These are phyloP conservation scores for Eospalax fontanierii DNA, from an alignment of 2,797 vertebrate species.

Conservation along the genomic window DNA sequence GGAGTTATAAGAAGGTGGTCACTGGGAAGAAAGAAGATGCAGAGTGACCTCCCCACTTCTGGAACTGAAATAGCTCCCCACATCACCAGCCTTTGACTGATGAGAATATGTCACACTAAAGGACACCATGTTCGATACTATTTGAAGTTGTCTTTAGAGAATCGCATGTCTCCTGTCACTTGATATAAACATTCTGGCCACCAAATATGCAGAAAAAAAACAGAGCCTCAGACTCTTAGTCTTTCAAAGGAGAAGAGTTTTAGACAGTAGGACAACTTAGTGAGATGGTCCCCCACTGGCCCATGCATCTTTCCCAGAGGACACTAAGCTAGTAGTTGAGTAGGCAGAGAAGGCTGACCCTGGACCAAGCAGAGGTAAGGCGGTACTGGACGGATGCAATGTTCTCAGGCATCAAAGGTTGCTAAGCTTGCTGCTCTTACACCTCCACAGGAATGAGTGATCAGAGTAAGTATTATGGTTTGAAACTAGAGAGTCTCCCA, in stretches of 20 bases:
- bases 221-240: not conserved
- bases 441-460: not conserved
- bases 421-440: not conserved
- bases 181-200: not conserved
- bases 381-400: not conserved
- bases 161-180: not conserved
- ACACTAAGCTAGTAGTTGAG: not conserved
- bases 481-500: not conserved
- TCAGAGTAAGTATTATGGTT: not conserved
- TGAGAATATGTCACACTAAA: not conserved
- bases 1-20: accelerated
- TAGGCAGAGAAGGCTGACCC: not conserved
- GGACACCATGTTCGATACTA: not conserved
- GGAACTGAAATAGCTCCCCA: not conserved
- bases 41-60: not conserved
- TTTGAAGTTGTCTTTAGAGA: not conserved
- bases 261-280: not conserved
- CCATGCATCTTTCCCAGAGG: not conserved
- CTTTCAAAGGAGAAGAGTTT: not conserved
- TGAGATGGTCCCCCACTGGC: not conserved
- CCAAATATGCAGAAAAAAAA: not conserved
- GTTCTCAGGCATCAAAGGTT: not conserved
- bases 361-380: not conserved
- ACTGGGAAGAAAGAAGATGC: accelerated
- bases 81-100: not conserved